Conservation (phyloP, 2,797 vertebrate species). For the Hoplostethus mediterraneus region DNA sequence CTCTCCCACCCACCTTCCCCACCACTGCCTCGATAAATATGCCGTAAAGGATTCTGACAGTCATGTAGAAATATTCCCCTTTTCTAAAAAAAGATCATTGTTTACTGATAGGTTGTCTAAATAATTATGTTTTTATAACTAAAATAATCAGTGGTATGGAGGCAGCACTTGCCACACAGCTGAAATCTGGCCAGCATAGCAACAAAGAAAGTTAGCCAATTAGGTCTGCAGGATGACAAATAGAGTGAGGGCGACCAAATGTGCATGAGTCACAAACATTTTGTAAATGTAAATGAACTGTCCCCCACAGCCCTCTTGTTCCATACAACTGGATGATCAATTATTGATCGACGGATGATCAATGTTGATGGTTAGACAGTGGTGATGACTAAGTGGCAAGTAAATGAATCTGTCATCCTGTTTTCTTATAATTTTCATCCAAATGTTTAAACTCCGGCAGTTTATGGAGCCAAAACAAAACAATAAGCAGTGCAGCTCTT, state of each 20-base stretch:
- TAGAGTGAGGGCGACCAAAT: constrained; percentile 55
- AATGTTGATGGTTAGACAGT: constrained; percentile 22
- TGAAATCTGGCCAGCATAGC: constrained; percentile 75
- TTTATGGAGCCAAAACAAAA: constrained; percentile 54
- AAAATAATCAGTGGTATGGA: constrained; percentile 42
- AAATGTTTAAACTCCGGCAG: constrained; percentile 3
- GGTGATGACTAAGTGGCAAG: constrained; percentile 13
- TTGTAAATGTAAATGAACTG: constrained; percentile 52
- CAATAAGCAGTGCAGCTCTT: constrained; percentile 53
- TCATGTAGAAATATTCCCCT: constrained; percentile 10
- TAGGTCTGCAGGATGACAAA: constrained; percentile 72
- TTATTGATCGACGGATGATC: constrained; percentile 38
- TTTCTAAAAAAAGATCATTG: constrained; percentile 3
- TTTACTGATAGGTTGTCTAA: constrained; percentile 49
- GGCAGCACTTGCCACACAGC: constrained; percentile 66
- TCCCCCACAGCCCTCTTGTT: constrained; percentile 31
- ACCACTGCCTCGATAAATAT: constrained; percentile 35
- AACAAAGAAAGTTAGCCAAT: constrained; percentile 82
- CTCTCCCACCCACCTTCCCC: constrained; percentile 27
- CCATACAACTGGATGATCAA: constrained; percentile 46
- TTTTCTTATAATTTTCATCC: background rate
- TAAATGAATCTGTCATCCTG: constrained; percentile 11
- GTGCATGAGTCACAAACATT: constrained; percentile 68
- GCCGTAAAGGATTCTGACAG: constrained; percentile 19
- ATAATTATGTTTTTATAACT: constrained; percentile 60